Evolutionary conservation across 2,797 vertebrate genomes (phyloP), one percentile per base, ranked within the genome.

Genomic region (Gastrophryne carolinensis): DNA sequence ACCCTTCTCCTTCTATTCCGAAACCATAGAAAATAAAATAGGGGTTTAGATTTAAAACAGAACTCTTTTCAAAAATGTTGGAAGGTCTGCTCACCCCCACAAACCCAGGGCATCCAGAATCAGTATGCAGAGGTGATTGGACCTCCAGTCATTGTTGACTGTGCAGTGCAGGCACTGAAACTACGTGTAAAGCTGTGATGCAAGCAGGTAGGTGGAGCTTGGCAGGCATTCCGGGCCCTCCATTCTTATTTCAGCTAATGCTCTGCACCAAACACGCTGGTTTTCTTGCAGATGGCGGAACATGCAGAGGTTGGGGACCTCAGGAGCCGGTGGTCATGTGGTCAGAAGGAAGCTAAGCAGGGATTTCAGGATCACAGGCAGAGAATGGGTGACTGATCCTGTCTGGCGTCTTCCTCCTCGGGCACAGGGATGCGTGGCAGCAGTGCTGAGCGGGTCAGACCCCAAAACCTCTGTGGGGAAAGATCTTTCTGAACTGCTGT

Each of bases 401-500:
- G 89, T 17, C 86, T 89, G 0, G 90, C 81, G 34, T 93, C 95
- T 12, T 62, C 67, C 0, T 87, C 92, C 12, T 95, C 92, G 0
- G 77, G 76, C 67, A 92, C 91, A 24, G 98, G 98, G 56, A 99
- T 98, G 13, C 95, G 95, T 7, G 97, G 96, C 65, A 95, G 87
- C 80, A 99, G 86, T 29, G 97, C 95, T 2, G 97, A 98, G n/a
- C 97, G 94, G 0, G 97, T 98, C 87, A 99, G 81, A 4, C 98
- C 98, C 98, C 98, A 99, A 85, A 99, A 99, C 15, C 90, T 92
- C 68, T 93, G 89, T 0, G 97, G 98, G n/a, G 89, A 92, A 91
- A 99, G 88, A 84, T 98, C 95, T 82, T 96, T 98, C 82, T 92
- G 94, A 34, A 92, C 94, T 76, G 98, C 94, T 0, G 96, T 96